Evolutionary conservation across 2,113 vertebrate genomes (phyloP), one percentile per base, ranked within the genome.

Genomic region (Ariopsis seemanni): DNA sequence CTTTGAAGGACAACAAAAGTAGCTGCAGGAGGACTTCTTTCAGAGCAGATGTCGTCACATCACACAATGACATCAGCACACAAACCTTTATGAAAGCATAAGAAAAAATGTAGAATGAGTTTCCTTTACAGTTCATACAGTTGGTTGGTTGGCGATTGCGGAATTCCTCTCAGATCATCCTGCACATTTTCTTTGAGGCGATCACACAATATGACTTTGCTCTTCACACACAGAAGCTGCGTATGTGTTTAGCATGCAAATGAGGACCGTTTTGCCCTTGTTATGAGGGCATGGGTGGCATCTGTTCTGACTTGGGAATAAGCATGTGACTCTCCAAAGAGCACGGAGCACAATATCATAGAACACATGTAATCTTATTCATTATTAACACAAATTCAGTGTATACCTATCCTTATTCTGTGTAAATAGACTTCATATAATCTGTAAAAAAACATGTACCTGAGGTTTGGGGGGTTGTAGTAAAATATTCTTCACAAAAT

Each of bases 231-330:
- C 42, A 18, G 17, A 48, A 20, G 20, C 48, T 52, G 48, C 12
- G 22, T 14, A n/a, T 22, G 15, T n/a, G 74, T 77, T 53, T 7
- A 53, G 50, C 50, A 77, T 77, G 74, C 50, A 77, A n/a, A 77
- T 53, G 50, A 53, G 50, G 74, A 77, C 53, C 15, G 20, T n/a
- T 77, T n/a, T 77, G 74, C 74, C 74, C 50, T 53, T 77, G 74
- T 77, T 25, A 77, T 15, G 18, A n/a, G 50, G 50, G 74, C 25
- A 53, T 0, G 50, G 9, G 50, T 77, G 25, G 74, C 50, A 77
- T 77, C 48, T 53, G 74, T 53, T 77, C 50, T 15, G 30, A 72
- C 4, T 14, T 72, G 15, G 4, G 48, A 52, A 25, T 20, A 10
- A 77, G 74, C 48, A 53, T 7, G 11, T n/a, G 50, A n/a, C 50